phyloP scores from a whole-genome alignment of 2,797 vertebrate genomes.

The Aphelocoma californica region DNA sequence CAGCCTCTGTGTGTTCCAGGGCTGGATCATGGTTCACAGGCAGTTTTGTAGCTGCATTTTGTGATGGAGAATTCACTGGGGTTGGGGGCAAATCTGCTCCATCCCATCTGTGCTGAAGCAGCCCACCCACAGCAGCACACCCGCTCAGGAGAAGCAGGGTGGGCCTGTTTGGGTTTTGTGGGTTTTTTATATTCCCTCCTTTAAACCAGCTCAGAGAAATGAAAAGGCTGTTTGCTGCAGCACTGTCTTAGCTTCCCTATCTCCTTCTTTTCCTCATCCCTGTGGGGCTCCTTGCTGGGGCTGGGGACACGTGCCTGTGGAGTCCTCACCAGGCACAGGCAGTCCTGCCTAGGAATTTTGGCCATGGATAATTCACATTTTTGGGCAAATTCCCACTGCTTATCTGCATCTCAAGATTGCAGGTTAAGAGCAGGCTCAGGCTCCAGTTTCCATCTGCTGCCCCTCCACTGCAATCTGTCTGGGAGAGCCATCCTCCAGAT shows the following conservation, averaged over 20 bases:
- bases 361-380: background rate
- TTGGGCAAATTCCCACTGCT: background rate
- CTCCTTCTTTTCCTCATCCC: background rate
- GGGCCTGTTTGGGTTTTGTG: background rate
- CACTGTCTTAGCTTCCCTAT: background rate
- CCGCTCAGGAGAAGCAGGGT: background rate
- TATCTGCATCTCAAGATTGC: accelerated
- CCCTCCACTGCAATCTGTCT: background rate
- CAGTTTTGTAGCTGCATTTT: background rate
- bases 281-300: background rate
- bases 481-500: background rate
- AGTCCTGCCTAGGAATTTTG: background rate
- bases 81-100: background rate
- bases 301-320: background rate
- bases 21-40: background rate
- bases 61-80: background rate
- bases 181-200: background rate
- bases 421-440: background rate
- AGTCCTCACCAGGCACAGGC: background rate
- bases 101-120: background rate
- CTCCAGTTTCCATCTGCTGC: background rate
- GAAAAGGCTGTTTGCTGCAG: background rate
- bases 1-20: background rate
- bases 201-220: background rate
- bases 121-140: background rate